Conservation (phyloP, 1,140 invertebrate species). For the Drosophila mauritiana region DNA sequence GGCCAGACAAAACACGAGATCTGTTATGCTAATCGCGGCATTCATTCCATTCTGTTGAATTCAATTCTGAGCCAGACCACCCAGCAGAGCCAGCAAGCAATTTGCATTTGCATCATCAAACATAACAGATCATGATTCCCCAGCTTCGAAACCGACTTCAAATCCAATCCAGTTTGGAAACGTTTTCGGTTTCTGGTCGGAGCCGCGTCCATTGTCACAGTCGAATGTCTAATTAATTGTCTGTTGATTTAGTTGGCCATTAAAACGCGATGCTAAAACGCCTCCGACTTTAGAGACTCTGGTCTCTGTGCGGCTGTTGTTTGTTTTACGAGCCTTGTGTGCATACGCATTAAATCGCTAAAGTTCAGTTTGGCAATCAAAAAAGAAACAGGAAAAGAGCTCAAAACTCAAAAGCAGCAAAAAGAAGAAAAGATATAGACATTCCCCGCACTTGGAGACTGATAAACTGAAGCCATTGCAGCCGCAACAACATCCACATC, state of each 20-base stretch:
- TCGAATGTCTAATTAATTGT: slow-evolving; percentile 76
- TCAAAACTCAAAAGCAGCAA: background rate
- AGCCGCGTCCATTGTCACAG: slow-evolving; percentile 42
- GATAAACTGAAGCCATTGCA: slow-evolving; percentile 73
- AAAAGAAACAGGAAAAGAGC: slow-evolving; percentile 21
- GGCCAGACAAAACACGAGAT: slow-evolving; percentile 58
- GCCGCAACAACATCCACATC: slow-evolving; percentile 51
- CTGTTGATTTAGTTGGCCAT: slow-evolving; percentile 76
- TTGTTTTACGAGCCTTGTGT: slow-evolving; percentile 52
- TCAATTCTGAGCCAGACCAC: slow-evolving; percentile 49
- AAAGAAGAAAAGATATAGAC: slow-evolving; percentile 66
- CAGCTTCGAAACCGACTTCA: slow-evolving; percentile 21
- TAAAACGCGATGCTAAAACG: slow-evolving; percentile 57
- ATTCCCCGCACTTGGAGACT: slow-evolving; percentile 60
- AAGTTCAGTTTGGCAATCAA: slow-evolving; percentile 76
- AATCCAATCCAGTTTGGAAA: slow-evolving; percentile 46
- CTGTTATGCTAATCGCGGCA: slow-evolving; percentile 63
- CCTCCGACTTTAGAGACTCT: slow-evolving; percentile 47
- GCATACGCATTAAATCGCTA: slow-evolving; percentile 73
- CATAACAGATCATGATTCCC: slow-evolving; percentile 48
- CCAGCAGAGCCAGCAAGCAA: slow-evolving; percentile 66
- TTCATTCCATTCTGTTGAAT: slow-evolving; percentile 40
- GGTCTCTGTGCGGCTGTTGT: slow-evolving; percentile 19
- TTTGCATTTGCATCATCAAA: slow-evolving; percentile 75
- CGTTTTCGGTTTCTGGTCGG: slow-evolving; percentile 18